Conservation (phyloP, 2,888 invertebrate species). For the Ophioninae sp. region DNA sequence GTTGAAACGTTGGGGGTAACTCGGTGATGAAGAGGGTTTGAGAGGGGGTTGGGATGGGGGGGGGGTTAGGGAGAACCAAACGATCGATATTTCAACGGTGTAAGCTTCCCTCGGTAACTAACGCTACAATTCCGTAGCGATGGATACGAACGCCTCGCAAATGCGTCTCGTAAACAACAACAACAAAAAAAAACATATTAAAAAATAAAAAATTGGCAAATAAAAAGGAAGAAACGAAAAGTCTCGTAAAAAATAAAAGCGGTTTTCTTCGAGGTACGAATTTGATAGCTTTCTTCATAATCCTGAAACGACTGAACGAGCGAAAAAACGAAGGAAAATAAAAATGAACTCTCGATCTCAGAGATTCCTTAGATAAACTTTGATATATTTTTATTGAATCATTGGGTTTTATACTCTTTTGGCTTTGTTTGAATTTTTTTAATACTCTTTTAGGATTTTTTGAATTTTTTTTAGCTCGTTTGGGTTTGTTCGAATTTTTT, state of each 20-base stretch:
- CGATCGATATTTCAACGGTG: constrained; percentile 76
- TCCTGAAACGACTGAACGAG: too few relatives aligned
- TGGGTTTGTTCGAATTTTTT: too few relatives aligned
- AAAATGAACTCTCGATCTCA: background rate
- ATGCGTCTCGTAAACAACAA: constrained; percentile 18
- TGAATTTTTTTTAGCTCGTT: too few relatives aligned
- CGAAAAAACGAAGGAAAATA: too few relatives aligned
- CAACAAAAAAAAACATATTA: too few relatives aligned
- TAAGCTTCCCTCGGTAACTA: constrained; percentile 66
- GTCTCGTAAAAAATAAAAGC: constrained; percentile 1
- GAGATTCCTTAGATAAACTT: background rate
- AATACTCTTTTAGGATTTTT: too few relatives aligned
- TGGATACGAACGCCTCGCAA: constrained; percentile 69
- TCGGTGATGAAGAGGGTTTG: constrained; percentile 24
- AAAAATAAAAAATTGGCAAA: too few relatives aligned
- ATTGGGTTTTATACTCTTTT: background rate
- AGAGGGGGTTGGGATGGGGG: too few relatives aligned
- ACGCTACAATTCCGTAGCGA: constrained; percentile 70
- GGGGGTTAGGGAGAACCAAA: constrained; percentile 68
- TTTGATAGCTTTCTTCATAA: too few relatives aligned
- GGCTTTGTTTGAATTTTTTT: too few relatives aligned
- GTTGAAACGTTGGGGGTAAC: background rate
- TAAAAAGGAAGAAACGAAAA: background rate
- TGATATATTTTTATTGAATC: constrained; percentile 3
- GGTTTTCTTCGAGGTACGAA: constrained; percentile 9